Evolutionary conservation across 2,888 invertebrate genomes (phyloP).

Genomic region (Electrophaes corylata): DNA sequence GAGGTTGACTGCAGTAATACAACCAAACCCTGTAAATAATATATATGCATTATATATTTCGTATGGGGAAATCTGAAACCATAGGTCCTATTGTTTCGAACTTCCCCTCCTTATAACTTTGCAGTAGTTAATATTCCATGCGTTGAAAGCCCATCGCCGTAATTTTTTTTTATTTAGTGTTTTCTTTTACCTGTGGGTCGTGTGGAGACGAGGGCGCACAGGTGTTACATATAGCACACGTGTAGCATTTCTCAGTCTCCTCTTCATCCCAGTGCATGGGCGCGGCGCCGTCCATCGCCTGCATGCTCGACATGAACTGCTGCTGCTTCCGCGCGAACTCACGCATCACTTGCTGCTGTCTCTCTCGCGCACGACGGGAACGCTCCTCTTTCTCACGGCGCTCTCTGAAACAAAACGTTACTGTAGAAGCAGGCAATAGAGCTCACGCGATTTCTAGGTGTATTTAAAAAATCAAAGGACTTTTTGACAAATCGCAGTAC

Average conservation of each 20-base stretch:
- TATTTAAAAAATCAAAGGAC: neutral
- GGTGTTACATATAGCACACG: constrained; percentile 98
- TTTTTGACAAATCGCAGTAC: too few relatives aligned
- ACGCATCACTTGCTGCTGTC: constrained; percentile 96
- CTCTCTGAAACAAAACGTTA: constrained; percentile 12
- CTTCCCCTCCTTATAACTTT: too few relatives aligned
- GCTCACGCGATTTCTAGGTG: too few relatives aligned
- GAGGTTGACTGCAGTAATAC: constrained; percentile 94
- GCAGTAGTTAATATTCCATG: too few relatives aligned
- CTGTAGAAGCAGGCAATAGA: too few relatives aligned
- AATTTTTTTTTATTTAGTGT: neutral
- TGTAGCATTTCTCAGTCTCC: constrained; percentile 90
- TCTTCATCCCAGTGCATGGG: constrained; percentile 85
- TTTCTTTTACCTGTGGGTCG: constrained; percentile 47
- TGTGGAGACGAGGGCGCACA: constrained; percentile 93
- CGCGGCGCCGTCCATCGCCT: constrained; percentile 68
- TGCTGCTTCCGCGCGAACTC: constrained; percentile 96
- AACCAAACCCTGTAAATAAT: constrained; percentile 89
- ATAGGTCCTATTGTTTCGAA: too few relatives aligned
- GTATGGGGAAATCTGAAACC: too few relatives aligned
- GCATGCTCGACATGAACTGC: constrained; percentile 91
- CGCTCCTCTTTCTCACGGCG: constrained; percentile 92
- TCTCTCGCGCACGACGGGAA: constrained; percentile 92
- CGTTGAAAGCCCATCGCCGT: too few relatives aligned
- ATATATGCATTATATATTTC: neutral